A percentile compares a stretch with the other conserved stretches of the same genome.
Conservation (phyloP, 2,113 vertebrate genomes). For the Gymnarchus niloticus region DNA sequence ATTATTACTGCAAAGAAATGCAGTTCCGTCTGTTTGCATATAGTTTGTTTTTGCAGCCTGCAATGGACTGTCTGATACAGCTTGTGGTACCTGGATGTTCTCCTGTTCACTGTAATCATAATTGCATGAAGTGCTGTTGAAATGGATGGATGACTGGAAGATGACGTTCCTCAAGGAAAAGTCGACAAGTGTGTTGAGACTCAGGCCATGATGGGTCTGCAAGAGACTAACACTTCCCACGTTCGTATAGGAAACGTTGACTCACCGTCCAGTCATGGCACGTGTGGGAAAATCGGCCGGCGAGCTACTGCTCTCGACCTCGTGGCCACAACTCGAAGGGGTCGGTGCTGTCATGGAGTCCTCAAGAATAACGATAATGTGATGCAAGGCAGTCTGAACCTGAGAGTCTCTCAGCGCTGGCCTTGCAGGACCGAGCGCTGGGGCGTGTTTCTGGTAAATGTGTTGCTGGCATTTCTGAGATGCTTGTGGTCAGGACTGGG, state of each 20-base stretch:
- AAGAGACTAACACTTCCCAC: neutral
- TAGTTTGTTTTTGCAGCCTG: neutral
- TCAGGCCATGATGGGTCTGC: neutral
- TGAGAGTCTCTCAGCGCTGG: neutral
- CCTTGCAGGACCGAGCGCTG: neutral
- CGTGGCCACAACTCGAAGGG: neutral
- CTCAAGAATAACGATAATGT: neutral
- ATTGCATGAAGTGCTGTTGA: neutral
- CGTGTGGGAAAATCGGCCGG: neutral
- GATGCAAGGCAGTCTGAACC: neutral
- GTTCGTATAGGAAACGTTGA: neutral
- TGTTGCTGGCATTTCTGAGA: constrained; percentile 12
- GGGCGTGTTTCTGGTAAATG: neutral
- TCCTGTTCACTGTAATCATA: neutral
- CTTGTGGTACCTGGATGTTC: neutral
- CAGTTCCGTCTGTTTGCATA: neutral
- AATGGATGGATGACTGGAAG: neutral
- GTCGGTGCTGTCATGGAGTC: neutral
- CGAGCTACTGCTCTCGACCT: neutral
- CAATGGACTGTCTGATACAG: neutral
- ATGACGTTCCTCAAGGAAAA: neutral
- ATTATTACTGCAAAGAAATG: neutral
- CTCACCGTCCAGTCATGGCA: neutral
- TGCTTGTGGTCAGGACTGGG: neutral
- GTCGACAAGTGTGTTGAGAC: neutral